These are phyloP conservation scores for Plectrocnemia conspersa DNA, from an alignment of 1,140 invertebrate species.

Conservation along the genomic window DNA sequence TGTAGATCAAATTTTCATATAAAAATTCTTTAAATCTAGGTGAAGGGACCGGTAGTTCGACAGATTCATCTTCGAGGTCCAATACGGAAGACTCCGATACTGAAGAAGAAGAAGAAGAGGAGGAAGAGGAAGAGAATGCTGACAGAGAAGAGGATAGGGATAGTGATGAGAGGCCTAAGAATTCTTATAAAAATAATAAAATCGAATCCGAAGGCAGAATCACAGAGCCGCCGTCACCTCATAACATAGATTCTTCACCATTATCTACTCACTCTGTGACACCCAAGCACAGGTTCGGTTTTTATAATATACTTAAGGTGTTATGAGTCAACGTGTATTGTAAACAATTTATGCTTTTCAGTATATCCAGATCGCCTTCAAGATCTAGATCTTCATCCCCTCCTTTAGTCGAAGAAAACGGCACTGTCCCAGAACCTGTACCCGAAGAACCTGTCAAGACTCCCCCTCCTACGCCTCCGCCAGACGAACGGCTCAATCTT, in stretches of 20 bases:
- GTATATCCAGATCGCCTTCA: no score
- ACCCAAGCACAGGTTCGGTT: slow-evolving; percentile 21
- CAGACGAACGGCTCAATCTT: no score
- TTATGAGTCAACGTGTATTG: no score
- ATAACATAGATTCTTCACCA: slow-evolving; percentile 15
- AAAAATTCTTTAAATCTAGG: no score
- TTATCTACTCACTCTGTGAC: slow-evolving; percentile 23
- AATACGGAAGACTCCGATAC: slow-evolving; percentile 47
- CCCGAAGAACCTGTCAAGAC: no score
- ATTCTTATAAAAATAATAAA: background rate
- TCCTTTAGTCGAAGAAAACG: no score
- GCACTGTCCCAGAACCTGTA: no score
- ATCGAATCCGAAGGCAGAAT: slow-evolving; percentile 2
- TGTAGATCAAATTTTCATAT: no score
- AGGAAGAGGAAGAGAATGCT: slow-evolving; percentile 43
- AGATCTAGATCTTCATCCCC: no score
- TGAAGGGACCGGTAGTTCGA: slow-evolving; percentile 52
- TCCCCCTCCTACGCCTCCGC: no score
- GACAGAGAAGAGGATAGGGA: slow-evolving; percentile 40
- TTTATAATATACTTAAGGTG: no score
- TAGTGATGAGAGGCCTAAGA: slow-evolving; percentile 5
- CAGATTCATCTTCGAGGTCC: slow-evolving; percentile 49
- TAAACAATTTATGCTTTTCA: no score
- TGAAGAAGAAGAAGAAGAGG: slow-evolving; percentile 46
- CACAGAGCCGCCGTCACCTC: slow-evolving; percentile 4